Evolutionary conservation across 2,888 invertebrate species (phyloP).

Genomic region (Melinopterus prodromus): DNA sequence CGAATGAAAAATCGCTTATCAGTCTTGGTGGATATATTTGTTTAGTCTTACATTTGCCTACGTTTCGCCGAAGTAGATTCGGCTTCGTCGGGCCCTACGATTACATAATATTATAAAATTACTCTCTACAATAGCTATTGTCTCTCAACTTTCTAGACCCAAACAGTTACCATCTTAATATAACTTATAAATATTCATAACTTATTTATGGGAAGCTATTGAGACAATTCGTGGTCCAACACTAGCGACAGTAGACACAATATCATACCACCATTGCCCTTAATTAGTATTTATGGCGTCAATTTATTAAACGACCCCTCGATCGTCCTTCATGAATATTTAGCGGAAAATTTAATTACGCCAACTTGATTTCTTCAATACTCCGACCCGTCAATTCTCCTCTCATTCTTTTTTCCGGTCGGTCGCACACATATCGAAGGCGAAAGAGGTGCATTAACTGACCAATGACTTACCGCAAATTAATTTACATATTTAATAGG

Average conservation of each 20-base stretch:
- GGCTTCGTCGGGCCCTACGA: too few relatives aligned
- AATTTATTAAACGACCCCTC: background rate
- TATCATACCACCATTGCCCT: background rate
- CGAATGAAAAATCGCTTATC: too few relatives aligned
- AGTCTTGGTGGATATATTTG: too few relatives aligned
- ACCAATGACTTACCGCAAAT: constrained; percentile 4
- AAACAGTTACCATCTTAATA: background rate
- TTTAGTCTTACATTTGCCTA: too few relatives aligned
- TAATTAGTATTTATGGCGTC: background rate
- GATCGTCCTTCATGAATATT: constrained; percentile 4
- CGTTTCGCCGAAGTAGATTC: too few relatives aligned
- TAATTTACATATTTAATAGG: constrained; percentile 4
- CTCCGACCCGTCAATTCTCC: background rate
- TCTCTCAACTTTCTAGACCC: background rate
- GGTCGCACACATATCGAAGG: background rate
- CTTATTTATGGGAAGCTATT: background rate
- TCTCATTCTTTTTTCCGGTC: background rate
- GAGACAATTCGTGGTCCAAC: background rate
- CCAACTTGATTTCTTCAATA: background rate
- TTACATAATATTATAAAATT: too few relatives aligned
- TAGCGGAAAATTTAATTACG: background rate
- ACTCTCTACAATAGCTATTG: too few relatives aligned
- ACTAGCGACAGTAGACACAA: background rate
- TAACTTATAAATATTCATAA: background rate
- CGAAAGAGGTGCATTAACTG: background rate